These are phyloP conservation scores for Poeciliopsis paucimaculata DNA, from an alignment of 2,797 vertebrate genomes.

Conservation along the genomic window DNA sequence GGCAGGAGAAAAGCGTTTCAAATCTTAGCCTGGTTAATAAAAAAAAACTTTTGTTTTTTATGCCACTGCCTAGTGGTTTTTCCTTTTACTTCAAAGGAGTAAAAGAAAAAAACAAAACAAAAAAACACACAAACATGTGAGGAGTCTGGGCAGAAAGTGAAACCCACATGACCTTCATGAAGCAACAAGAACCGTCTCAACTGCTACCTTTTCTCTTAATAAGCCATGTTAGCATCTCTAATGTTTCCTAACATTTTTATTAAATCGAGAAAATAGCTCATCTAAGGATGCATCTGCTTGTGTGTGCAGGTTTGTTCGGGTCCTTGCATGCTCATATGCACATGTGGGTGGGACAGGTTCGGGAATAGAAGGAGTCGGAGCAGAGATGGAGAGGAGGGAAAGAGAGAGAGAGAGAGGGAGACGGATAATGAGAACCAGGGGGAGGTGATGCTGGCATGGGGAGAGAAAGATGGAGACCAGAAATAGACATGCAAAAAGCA, in stretches of 20 bases:
- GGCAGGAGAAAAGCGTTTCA: constrained; percentile 20
- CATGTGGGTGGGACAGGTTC: constrained; percentile 69
- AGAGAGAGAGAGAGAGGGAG: constrained; percentile 55
- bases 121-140: constrained; percentile 28
- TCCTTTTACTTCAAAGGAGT: constrained; percentile 14
- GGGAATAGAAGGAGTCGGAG: constrained; percentile 67
- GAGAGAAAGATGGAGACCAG: constrained; percentile 72
- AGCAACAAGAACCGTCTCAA: background rate
- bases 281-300: constrained; percentile 28
- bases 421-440: constrained; percentile 82
- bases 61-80: constrained; percentile 27
- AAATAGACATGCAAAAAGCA: constrained; percentile 80
- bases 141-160: background rate
- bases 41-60: constrained; percentile 20
- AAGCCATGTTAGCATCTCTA: constrained; percentile 32
- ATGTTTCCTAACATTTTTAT: constrained; percentile 27
- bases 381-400: constrained; percentile 73
- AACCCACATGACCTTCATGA: background rate
- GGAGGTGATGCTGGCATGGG: constrained; percentile 76
- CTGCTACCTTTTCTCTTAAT: constrained; percentile 30
- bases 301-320: constrained; percentile 28
- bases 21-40: constrained; percentile 22
- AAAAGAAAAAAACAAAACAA: constrained; percentile 29
- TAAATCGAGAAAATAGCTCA: constrained; percentile 28
- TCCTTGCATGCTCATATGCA: constrained; percentile 41